Percentiles rank a stretch among this genome's conserved stretches.
Conservation (phyloP, 2,113 vertebrate genomes). For the Proteles cristata region DNA sequence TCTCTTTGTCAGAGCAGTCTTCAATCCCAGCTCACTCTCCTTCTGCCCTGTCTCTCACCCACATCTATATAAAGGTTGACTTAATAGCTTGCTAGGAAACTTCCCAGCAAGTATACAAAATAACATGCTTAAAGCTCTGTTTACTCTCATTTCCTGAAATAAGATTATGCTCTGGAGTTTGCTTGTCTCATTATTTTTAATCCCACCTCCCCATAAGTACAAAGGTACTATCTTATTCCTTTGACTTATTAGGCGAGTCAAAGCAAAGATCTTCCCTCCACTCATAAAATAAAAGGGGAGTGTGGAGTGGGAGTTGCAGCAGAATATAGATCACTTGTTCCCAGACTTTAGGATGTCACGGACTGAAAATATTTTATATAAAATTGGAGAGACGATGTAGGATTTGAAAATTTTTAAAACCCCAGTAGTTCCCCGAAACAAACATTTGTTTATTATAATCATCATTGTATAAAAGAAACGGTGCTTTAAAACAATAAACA, state of each 20-base stretch:
- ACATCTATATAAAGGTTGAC: constrained; percentile 28
- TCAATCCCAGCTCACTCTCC: constrained; percentile 11
- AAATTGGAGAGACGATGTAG: not conserved
- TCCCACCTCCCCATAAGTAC: not conserved
- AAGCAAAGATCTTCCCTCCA: not conserved
- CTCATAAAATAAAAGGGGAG: constrained; percentile 24
- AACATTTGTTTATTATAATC: not conserved
- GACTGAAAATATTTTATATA: constrained; percentile 35
- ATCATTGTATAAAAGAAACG: not conserved
- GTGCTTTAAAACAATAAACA: not conserved
- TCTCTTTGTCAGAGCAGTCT: constrained; percentile 43
- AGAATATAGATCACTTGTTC: not conserved
- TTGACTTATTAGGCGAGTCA: not conserved
- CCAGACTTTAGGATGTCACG: not conserved
- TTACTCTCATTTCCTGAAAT: constrained; percentile 61
- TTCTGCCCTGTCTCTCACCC: constrained; percentile 55
- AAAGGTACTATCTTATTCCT: not conserved
- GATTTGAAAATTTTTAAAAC: constrained; percentile 1
- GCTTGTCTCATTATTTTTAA: not conserved
- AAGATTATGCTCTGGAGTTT: not conserved
- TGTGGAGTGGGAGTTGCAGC: rapidly evolving
- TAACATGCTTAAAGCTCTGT: not conserved
- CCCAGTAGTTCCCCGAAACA: not conserved
- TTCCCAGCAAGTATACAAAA: not conserved
- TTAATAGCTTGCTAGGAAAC: not conserved